These are phyloP conservation scores for Pituophis catenifer DNA, from an alignment of 2,113 vertebrate species.

Conservation along the genomic window DNA sequence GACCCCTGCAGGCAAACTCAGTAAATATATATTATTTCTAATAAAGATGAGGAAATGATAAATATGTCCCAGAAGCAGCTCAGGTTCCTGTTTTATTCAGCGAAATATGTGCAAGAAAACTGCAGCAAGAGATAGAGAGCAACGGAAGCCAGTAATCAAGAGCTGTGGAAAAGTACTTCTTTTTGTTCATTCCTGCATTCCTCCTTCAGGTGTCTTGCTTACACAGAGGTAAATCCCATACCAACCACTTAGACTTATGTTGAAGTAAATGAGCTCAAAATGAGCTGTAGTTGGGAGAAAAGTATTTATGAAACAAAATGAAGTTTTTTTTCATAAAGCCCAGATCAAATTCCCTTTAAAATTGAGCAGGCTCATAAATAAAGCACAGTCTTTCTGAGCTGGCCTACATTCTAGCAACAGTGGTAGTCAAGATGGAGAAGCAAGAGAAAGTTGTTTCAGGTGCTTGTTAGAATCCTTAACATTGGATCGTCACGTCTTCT, in stretches of 20 bases:
- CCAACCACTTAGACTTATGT: neutral
- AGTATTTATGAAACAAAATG: neutral
- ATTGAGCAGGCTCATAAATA: neutral
- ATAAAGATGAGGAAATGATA: constrained; percentile 60
- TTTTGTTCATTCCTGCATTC: constrained; percentile 2
- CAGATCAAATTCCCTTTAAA: neutral
- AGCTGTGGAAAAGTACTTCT: neutral
- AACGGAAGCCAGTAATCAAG: neutral
- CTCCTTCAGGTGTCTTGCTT: neutral
- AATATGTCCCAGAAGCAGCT: constrained; percentile 49
- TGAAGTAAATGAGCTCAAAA: neutral
- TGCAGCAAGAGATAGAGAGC: neutral
- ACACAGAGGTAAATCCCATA: neutral
- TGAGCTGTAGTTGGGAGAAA: neutral
- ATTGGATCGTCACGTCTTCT: neutral
- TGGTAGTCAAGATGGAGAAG: neutral
- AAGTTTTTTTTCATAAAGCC: neutral
- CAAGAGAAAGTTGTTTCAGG: neutral
- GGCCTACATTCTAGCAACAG: neutral
- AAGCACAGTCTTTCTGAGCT: neutral
- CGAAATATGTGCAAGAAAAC: constrained; percentile 34
- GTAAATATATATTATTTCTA: neutral
- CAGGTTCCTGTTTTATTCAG: constrained; percentile 36
- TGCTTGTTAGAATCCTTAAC: neutral
- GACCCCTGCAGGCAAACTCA: constrained; percentile 62